Evolutionary conservation across 2,113 vertebrate genomes (phyloP).

Genomic region (Tetrax tetrax): DNA sequence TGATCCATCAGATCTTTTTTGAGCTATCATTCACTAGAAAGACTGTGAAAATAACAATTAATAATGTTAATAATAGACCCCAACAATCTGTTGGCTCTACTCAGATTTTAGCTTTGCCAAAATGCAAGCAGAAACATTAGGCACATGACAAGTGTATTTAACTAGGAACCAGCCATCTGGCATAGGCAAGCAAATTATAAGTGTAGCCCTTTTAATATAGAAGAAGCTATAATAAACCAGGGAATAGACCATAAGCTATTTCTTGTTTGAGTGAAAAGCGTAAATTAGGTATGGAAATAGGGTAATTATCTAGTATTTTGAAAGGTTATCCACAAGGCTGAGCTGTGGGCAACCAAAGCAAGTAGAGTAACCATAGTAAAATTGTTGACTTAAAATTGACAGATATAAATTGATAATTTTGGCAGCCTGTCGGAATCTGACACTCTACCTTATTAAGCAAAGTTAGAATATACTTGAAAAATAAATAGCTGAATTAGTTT

Average conservation of each 20-base stretch:
- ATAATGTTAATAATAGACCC: neutral
- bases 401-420: neutral
- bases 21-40: neutral
- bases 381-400: neutral
- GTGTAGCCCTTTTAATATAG: neutral
- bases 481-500: neutral
- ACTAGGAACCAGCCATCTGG: constrained; percentile 48
- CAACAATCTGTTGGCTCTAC: neutral
- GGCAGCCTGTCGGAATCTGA: neutral
- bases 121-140: neutral
- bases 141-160: constrained; percentile 14
- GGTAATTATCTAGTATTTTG: neutral
- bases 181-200: neutral
- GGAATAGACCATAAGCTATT: constrained; percentile 8
- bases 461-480: neutral
- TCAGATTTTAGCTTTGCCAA: constrained; percentile 25
- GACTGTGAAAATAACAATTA: neutral
- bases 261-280: neutral
- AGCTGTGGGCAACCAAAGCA: neutral
- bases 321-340: neutral
- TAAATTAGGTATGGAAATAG: constrained; percentile 11
- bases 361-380: neutral
- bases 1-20: neutral
- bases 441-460: neutral
- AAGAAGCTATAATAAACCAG: neutral